Evolutionary conservation across 2,113 vertebrate species (phyloP).

Genomic region (Podocnemis expansa): DNA sequence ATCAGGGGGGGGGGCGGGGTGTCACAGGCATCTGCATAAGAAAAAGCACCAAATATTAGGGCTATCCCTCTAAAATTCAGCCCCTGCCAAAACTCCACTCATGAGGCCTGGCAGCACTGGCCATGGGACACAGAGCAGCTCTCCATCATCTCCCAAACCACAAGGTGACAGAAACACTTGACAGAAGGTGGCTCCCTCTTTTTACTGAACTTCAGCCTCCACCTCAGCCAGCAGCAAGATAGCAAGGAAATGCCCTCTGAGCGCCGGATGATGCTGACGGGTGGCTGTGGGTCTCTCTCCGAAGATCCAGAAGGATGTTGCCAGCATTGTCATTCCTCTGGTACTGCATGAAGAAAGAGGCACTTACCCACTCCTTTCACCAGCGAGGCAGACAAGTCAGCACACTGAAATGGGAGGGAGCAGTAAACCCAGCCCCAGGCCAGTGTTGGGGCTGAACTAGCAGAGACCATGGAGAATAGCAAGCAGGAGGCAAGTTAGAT

Average conservation of each 20-base stretch:
- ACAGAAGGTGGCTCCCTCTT: background rate
- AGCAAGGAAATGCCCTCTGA: background rate
- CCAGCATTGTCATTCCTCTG: background rate
- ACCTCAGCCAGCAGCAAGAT: background rate
- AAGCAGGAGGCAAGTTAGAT: background rate
- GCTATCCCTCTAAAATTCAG: background rate
- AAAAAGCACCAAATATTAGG: too few relatives aligned
- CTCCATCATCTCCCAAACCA: background rate
- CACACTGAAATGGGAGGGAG: background rate
- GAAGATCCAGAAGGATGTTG: background rate
- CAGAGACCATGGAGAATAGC: background rate
- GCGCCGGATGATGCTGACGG: background rate
- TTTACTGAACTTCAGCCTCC: background rate
- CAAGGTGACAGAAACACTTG: background rate
- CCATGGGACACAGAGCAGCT: background rate
- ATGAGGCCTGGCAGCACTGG: background rate
- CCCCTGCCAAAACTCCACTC: background rate
- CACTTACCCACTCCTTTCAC: background rate
- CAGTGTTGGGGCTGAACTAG: background rate
- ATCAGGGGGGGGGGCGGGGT: too few relatives aligned
- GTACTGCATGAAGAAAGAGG: background rate
- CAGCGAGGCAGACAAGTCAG: background rate
- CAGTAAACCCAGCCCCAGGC: background rate
- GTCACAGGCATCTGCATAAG: too few relatives aligned
- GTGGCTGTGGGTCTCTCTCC: background rate